Conservation (phyloP, 1,140 invertebrate genomes). For the Drosophila nigrodunni region DNA sequence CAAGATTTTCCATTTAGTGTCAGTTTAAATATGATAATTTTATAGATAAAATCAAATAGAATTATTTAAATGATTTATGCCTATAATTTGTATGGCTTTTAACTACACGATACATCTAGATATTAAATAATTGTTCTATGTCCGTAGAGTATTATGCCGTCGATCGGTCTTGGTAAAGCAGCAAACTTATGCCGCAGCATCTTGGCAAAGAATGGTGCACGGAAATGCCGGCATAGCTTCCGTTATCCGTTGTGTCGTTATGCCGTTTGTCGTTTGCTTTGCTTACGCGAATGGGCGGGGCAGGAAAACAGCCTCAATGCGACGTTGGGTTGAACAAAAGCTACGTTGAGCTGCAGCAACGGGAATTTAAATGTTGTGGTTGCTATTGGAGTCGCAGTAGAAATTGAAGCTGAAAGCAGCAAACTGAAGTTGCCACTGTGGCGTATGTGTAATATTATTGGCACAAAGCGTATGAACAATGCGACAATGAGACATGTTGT, state of each 20-base stretch:
- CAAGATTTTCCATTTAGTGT: too few relatives aligned
- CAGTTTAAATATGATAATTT: too few relatives aligned
- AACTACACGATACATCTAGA: too few relatives aligned
- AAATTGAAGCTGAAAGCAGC: not conserved
- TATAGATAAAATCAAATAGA: too few relatives aligned
- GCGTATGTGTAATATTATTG: conserved; percentile 79
- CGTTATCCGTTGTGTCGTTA: not conserved
- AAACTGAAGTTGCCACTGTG: conserved; percentile 51
- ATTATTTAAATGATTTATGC: not conserved
- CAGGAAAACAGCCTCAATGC: conserved; percentile 44
- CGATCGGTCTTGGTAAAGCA: not conserved
- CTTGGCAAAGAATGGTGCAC: conserved; percentile 46
- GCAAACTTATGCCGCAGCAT: conserved; percentile 29
- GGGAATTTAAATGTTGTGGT: conserved; percentile 51
- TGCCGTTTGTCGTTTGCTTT: conserved; percentile 27
- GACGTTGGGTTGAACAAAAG: conserved; percentile 44
- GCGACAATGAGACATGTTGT: conserved; percentile 17
- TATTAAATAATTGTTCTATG: too few relatives aligned
- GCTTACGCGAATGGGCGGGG: conserved; percentile 2
- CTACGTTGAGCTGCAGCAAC: conserved; percentile 27
- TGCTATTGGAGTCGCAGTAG: conserved; percentile 13
- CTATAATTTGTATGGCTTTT: too few relatives aligned
- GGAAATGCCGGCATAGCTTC: conserved; percentile 50
- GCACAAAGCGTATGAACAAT: conserved; percentile 47
- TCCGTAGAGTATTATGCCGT: not conserved